A percentile compares a stretch with the other conserved stretches of the same genome.
Evolutionary conservation across 2,888 invertebrate genomes (phyloP).

Genomic region (Rhimphoctona megacephalus): DNA sequence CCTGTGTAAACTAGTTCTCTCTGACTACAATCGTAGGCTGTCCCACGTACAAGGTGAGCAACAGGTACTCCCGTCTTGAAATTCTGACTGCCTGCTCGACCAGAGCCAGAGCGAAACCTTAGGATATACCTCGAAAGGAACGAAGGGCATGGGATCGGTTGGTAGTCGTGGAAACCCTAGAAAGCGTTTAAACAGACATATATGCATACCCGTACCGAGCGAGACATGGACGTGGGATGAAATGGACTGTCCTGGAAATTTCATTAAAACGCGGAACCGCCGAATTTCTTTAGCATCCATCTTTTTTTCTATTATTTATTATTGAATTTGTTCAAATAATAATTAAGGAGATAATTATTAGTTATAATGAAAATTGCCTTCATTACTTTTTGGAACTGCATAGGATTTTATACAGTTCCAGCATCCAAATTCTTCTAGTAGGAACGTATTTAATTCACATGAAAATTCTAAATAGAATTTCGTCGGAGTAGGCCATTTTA

Average conservation of each 20-base stretch:
- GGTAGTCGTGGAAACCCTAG: constrained; percentile 36
- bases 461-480: not conserved
- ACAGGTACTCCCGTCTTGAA: constrained; percentile 50
- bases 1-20: constrained; percentile 44
- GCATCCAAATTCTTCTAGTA: not conserved
- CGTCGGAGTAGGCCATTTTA: not conserved
- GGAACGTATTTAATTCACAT: not conserved
- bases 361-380: not conserved
- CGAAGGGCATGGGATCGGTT: not conserved
- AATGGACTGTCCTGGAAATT: not conserved
- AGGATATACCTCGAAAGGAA: constrained; percentile 22
- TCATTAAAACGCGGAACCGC: too few species aligned
- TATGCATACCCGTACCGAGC: not conserved
- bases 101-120: constrained; percentile 18
- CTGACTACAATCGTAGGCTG: constrained; percentile 30
- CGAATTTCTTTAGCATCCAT: not conserved
- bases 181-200: not conserved
- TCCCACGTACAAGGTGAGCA: constrained; percentile 37
- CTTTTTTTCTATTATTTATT: not conserved
- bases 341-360: not conserved
- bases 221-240: not conserved
- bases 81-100: constrained; percentile 16
- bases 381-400: not conserved
- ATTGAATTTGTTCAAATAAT: too few species aligned
- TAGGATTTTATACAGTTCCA: not conserved